These are phyloP conservation scores for Ophthalmolycus amberensis DNA, from an alignment of 2,113 vertebrate species.

Conservation along the genomic window DNA sequence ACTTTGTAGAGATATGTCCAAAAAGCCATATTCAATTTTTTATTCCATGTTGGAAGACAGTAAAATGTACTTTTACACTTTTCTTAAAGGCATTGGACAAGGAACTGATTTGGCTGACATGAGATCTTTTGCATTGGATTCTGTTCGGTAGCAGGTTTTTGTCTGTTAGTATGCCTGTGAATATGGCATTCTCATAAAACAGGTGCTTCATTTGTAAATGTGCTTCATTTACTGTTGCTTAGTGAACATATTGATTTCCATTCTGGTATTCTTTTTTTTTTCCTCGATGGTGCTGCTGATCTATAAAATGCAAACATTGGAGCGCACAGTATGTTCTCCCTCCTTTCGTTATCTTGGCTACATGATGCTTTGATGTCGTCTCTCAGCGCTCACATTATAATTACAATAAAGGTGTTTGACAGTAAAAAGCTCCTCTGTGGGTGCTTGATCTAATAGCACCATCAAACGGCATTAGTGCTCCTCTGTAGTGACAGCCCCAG, in stretches of 20 bases:
- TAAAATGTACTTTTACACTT: neutral
- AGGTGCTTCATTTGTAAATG: neutral
- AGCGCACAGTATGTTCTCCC: neutral
- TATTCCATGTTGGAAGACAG: neutral
- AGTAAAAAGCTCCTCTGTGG: neutral
- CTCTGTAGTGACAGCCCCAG: neutral
- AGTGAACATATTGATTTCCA: slow-evolving; percentile 49
- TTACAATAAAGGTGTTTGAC: neutral
- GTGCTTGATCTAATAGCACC: neutral
- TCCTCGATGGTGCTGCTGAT: neutral
- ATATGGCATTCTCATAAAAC: neutral
- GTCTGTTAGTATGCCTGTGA: neutral
- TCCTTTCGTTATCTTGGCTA: neutral
- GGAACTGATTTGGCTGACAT: neutral
- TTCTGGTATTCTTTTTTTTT: neutral
- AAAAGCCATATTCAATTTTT: neutral
- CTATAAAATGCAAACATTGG: slow-evolving; percentile 9
- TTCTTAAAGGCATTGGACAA: neutral
- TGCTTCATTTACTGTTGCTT: slow-evolving; percentile 17
- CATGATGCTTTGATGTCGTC: neutral
- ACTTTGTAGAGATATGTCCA: neutral
- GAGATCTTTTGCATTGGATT: neutral
- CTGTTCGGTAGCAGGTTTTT: neutral
- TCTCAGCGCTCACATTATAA: neutral
- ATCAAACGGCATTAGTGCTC: neutral